A percentile compares a stretch with the other conserved stretches of the same genome.
phyloP scores from a whole-genome alignment of 2,113 vertebrate genomes.

The Sminthopsis crassicaudata region DNA sequence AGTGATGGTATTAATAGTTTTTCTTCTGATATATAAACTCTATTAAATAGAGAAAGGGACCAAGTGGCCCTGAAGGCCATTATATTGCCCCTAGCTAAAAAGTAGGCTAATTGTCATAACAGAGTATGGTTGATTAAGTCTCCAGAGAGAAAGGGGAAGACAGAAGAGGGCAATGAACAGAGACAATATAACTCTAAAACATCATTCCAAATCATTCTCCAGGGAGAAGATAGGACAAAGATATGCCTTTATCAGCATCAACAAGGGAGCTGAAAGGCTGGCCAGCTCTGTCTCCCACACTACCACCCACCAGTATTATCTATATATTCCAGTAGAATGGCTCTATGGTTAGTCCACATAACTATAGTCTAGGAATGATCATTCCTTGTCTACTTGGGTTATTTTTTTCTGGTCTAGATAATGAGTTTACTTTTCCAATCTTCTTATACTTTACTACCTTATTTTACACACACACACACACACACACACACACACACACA shows the following conservation, averaged over 20 bases:
- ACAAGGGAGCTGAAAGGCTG: neutral
- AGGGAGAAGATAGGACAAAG: neutral
- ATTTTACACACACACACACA: too few relatives aligned
- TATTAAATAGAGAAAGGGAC: neutral
- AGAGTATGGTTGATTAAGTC: neutral
- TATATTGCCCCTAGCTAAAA: neutral
- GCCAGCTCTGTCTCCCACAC: neutral
- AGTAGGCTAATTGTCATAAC: neutral
- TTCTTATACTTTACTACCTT: neutral
- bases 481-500: too few relatives aligned
- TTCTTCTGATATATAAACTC: neutral
- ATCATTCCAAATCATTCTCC: neutral
- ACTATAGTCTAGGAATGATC: neutral
- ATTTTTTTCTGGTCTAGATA: neutral
- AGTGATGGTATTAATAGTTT: neutral
- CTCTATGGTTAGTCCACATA: neutral
- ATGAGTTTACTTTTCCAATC: neutral
- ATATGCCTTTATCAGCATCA: neutral
- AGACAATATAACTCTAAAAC: neutral
- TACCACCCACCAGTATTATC: neutral
- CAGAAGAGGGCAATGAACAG: neutral
- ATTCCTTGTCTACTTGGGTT: neutral
- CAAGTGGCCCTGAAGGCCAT: neutral
- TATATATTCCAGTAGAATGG: too few relatives aligned
- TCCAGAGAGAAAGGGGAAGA: neutral